These are phyloP conservation scores for Brachyrhaphis roseni DNA, from an alignment of 2,797 vertebrate genomes.

Conservation along the genomic window DNA sequence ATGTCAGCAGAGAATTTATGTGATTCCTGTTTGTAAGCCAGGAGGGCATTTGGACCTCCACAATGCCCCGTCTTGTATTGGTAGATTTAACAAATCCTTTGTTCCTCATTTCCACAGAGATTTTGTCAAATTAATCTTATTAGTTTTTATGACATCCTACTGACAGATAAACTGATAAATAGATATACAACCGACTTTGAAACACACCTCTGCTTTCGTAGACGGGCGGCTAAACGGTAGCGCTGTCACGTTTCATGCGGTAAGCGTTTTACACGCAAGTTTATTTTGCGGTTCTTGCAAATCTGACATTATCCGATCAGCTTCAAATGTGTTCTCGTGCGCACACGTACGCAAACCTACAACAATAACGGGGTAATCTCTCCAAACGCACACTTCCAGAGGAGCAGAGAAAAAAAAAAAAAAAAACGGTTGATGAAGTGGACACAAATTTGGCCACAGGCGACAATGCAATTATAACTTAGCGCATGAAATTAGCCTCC, in stretches of 20 bases:
- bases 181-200: neutral
- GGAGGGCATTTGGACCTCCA: neutral
- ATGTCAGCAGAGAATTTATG: slow-evolving; percentile 12
- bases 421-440: slow-evolving; percentile 61
- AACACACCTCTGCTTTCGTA: neutral
- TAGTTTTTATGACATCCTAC: slow-evolving; percentile 7
- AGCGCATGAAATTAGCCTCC: slow-evolving; percentile 92
- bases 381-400: slow-evolving; percentile 2
- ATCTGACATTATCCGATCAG: slow-evolving; percentile 43
- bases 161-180: neutral
- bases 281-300: slow-evolving; percentile 29
- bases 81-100: slow-evolving; percentile 2
- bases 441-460: slow-evolving; percentile 86
- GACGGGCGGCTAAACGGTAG: slow-evolving; percentile 33
- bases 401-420: slow-evolving; percentile 12
- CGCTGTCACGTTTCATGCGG: slow-evolving; percentile 34
- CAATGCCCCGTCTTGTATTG: neutral
- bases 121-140: neutral
- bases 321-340: slow-evolving; percentile 1
- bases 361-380: slow-evolving; percentile 13
- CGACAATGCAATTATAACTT: slow-evolving; percentile 91
- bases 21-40: slow-evolving; percentile 26
- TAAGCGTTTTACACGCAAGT: slow-evolving; percentile 16
- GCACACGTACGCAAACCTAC: slow-evolving; percentile 1
- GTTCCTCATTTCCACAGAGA: neutral